Conservation (phyloP, 2,888 invertebrate species). For the Mythimna impura region DNA sequence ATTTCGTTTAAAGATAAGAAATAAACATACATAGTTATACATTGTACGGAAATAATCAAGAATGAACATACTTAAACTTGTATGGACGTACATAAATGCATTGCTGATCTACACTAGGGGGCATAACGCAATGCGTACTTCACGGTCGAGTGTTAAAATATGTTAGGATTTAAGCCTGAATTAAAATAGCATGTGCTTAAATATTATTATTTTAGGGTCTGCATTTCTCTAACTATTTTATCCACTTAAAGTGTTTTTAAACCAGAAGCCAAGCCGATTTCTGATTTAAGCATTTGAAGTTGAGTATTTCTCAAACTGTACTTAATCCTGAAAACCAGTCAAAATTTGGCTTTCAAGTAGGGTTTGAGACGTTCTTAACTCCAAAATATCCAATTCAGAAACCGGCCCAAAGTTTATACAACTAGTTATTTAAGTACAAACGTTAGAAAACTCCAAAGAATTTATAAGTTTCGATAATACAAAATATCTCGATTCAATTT, state of each 20-base stretch:
- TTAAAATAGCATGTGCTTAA: conserved; percentile 3
- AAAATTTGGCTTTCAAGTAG: no score
- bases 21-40: conserved; percentile 2
- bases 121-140: conserved; percentile 5
- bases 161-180: not conserved
- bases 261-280: no score
- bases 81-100: not conserved
- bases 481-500: no score
- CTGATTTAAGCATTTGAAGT: no score
- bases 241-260: no score
- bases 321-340: no score
- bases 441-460: no score
- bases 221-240: not conserved
- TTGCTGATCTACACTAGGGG: conserved; percentile 17
- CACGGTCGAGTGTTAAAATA: conserved; percentile 11
- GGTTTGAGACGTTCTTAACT: no score
- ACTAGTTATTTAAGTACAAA: no score
- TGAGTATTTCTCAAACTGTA: no score
- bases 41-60: conserved; percentile 17
- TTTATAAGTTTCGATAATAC: not conserved
- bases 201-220: conserved; percentile 1
- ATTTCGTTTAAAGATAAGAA: conserved; percentile 23
- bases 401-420: no score
- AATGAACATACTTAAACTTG: conserved; percentile 13
- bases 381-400: no score